phyloP scores from a whole-genome alignment of 1,140 invertebrate species.

The Onthophagus taurus region DNA sequence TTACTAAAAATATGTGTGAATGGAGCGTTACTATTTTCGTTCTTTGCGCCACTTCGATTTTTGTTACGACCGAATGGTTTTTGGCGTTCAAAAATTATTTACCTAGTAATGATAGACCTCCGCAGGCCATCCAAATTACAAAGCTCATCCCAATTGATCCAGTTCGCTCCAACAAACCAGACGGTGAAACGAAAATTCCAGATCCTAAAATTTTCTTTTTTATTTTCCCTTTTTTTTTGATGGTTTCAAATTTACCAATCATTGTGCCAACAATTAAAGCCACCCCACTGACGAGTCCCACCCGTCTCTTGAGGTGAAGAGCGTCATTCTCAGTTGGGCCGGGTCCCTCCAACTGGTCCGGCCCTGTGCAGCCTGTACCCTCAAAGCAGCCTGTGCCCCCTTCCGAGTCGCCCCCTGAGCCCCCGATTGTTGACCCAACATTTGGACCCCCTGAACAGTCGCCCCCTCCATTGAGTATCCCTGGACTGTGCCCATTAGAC shows the following conservation, averaged over 20 bases:
- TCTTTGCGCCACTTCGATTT: no score
- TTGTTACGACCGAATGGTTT: not conserved
- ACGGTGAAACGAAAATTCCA: conserved; percentile 96
- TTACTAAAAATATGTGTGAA: no score
- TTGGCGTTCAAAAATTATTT: conserved; percentile 33
- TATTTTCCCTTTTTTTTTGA: not conserved
- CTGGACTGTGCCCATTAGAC: conserved; percentile 24
- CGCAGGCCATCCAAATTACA: conserved; percentile 88
- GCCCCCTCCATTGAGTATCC: conserved; percentile 24
- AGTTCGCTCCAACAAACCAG: conserved; percentile 82
- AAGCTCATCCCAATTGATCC: conserved; percentile 91
- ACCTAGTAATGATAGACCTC: conserved; percentile 82
- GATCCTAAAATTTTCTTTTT: conserved; percentile 53
- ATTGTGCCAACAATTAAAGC: conserved; percentile 94
- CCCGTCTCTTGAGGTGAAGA: conserved; percentile 95
- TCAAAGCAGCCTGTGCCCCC: conserved; percentile 32
- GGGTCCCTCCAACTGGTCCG: conserved; percentile 71
- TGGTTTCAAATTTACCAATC: conserved; percentile 56
- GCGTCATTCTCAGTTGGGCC: conserved; percentile 84
- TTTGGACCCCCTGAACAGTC: conserved; percentile 22
- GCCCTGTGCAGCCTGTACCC: conserved; percentile 36
- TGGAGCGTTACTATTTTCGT: no score
- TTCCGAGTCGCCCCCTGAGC: conserved; percentile 35
- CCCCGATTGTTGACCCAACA: conserved; percentile 21
- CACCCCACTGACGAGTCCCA: conserved; percentile 97